phyloP scores from a whole-genome alignment of 1,140 invertebrate genomes.

The Agrypnia vestita region DNA sequence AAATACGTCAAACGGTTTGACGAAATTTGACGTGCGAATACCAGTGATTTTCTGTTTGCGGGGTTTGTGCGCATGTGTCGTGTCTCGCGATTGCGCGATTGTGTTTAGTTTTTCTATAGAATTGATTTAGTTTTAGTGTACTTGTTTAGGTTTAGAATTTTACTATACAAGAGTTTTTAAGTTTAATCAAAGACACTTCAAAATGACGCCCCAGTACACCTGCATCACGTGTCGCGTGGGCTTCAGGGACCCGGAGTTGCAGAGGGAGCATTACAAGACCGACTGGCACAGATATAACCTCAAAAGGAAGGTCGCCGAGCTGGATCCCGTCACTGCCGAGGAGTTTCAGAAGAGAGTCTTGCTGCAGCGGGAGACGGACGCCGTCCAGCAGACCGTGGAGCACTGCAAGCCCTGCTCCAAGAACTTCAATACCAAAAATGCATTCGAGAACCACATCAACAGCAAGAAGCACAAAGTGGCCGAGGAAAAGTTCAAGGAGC shows the following conservation, averaged over 20 bases:
- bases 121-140: conserved; percentile 49
- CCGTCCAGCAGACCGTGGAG: conserved; percentile 69
- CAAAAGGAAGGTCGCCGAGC: conserved; percentile 92
- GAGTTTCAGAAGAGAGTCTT: conserved; percentile 85
- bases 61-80: conserved; percentile 23
- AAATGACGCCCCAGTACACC: conserved; percentile 76
- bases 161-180: conserved; percentile 44
- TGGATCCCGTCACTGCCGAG: conserved; percentile 88
- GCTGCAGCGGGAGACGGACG: conserved; percentile 75
- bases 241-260: conserved; percentile 87
- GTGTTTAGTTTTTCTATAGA: conserved; percentile 5
- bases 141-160: conserved; percentile 25
- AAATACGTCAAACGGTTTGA: conserved; percentile 2
- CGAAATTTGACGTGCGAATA: conserved; percentile 20
- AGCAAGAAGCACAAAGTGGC: conserved; percentile 94
- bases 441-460: conserved; percentile 91
- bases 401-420: conserved; percentile 91
- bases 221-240: conserved; percentile 92
- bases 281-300: conserved; percentile 99
- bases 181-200: conserved; percentile 1
- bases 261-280: conserved; percentile 91
- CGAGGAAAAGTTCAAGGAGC: conserved; percentile 63
- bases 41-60: background rate
- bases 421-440: conserved; percentile 86
- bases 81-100: conserved; percentile 34